A percentile compares a stretch with the other conserved stretches of the same genome.
These are phyloP conservation scores for Gallinago solitaria DNA, from an alignment of 2,797 vertebrate species.

Conservation along the genomic window DNA sequence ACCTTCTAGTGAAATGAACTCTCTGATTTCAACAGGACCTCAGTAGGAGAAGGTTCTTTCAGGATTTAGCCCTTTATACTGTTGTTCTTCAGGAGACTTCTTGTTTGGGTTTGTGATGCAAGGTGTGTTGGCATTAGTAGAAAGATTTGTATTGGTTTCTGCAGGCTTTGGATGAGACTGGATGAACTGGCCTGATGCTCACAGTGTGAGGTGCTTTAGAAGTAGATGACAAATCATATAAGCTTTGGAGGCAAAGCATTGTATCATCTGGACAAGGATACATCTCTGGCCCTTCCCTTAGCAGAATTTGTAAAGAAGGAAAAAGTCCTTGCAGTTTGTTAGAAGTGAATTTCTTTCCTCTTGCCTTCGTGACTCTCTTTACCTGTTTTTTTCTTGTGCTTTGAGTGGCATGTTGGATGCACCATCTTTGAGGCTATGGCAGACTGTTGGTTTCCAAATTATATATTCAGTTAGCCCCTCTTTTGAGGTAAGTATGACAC, in stretches of 20 bases:
- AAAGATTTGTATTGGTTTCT: neutral
- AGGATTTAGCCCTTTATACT: neutral
- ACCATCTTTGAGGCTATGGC: neutral
- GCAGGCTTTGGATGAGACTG: neutral
- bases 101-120: neutral
- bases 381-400: neutral
- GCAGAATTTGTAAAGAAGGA: neutral
- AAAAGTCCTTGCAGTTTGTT: neutral
- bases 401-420: neutral
- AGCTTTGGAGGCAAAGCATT: neutral
- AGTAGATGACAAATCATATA: neutral
- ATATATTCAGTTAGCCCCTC: neutral
- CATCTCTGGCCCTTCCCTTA: neutral
- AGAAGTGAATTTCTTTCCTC: neutral
- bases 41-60: neutral
- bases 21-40: neutral
- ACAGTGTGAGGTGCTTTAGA: neutral
- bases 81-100: neutral
- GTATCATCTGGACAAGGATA: neutral
- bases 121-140: neutral
- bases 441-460: neutral
- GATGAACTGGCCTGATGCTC: neutral
- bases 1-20: neutral
- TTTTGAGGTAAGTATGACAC: neutral
- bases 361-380: neutral